Evolutionary conservation across 2,797 vertebrate genomes (phyloP).

Genomic region (Capromys pilorides): DNA sequence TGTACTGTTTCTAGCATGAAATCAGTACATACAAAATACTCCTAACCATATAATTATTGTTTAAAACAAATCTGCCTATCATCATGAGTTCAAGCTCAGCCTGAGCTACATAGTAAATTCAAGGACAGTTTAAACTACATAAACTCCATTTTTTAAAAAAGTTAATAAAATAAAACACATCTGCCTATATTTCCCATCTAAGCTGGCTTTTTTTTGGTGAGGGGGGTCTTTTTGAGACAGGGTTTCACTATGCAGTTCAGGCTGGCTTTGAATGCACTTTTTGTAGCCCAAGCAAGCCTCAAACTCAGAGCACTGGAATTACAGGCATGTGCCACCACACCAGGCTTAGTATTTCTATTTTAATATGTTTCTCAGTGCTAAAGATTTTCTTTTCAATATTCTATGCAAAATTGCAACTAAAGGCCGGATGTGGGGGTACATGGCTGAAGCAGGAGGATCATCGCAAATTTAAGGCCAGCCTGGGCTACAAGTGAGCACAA

Average conservation of each 20-base stretch:
- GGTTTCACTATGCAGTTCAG: too few species aligned
- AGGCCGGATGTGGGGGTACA: too few species aligned
- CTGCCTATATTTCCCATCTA: background rate
- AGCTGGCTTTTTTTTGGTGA: too few species aligned
- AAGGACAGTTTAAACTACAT: background rate
- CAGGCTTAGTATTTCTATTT: background rate
- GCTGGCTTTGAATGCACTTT: too few species aligned
- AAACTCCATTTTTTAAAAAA: background rate
- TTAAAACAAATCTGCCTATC: background rate
- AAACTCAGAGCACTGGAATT: too few species aligned
- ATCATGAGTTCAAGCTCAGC: background rate
- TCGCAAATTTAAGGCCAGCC: too few species aligned
- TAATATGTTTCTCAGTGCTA: slow-evolving; percentile 8
- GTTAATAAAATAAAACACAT: background rate
- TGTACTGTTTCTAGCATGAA: slow-evolving; percentile 23
- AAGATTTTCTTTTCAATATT: slow-evolving; percentile 17
- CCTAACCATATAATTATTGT: background rate
- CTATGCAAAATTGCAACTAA: background rate
- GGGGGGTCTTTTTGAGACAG: too few species aligned
- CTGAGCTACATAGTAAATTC: background rate
- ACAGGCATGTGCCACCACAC: too few species aligned
- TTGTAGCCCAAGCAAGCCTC: too few species aligned
- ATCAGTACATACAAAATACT: slow-evolving; percentile 32
- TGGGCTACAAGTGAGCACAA: too few species aligned
- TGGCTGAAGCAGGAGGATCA: too few species aligned